These are phyloP conservation scores for Phainopepla nitens DNA, from an alignment of 2,113 vertebrate genomes.

Conservation along the genomic window DNA sequence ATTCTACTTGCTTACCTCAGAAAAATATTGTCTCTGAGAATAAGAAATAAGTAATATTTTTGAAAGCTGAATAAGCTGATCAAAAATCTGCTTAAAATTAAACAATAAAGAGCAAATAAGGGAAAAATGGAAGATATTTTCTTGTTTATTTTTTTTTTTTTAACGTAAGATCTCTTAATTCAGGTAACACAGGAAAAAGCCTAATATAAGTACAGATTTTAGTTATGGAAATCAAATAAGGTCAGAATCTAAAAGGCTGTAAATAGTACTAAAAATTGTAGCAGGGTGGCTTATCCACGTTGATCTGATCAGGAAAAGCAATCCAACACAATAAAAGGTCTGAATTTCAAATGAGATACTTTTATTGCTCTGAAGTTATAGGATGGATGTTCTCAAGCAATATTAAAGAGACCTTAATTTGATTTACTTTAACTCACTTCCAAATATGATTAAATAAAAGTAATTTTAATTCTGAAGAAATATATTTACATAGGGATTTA, in stretches of 20 bases:
- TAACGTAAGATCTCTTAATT: neutral
- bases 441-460: slow-evolving; percentile 15
- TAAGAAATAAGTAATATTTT: neutral
- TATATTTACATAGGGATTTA: neutral
- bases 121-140: neutral
- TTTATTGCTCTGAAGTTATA: neutral
- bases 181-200: neutral
- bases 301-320: neutral
- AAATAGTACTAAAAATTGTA: neutral
- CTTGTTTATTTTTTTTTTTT: neutral
- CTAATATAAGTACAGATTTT: neutral
- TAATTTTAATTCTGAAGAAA: neutral
- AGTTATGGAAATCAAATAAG: neutral
- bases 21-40: neutral
- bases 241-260: neutral
- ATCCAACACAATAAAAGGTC: neutral
- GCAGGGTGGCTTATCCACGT: neutral
- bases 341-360: neutral
- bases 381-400: neutral
- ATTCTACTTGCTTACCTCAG: neutral
- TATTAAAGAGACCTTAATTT: neutral
- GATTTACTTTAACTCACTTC: neutral
- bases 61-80: neutral
- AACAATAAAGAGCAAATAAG: neutral
- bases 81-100: neutral